Evolutionary conservation across 2,797 vertebrate species (phyloP).

Genomic region (Sebastes diaconus): DNA sequence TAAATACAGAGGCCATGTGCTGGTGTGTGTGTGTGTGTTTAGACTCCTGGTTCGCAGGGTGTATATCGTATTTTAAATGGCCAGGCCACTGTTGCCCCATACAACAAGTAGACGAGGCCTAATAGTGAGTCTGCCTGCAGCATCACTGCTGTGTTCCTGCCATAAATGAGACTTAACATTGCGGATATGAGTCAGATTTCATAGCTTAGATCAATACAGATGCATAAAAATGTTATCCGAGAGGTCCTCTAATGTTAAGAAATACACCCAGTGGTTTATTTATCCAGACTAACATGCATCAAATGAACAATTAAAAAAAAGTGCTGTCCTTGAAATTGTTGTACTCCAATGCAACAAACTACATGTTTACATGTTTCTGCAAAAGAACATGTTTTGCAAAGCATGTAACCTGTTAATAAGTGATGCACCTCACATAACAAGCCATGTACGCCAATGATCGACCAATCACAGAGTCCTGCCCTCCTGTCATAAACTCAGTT

Average conservation of each 20-base stretch:
- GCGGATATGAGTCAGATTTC: background rate
- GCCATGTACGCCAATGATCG: slow-evolving; percentile 18
- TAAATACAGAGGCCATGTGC: slow-evolving; percentile 71
- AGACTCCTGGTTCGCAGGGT: slow-evolving; percentile 15
- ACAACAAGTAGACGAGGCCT: slow-evolving; percentile 23
- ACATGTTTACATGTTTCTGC: background rate
- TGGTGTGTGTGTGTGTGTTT: slow-evolving; percentile 33
- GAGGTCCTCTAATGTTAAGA: background rate
- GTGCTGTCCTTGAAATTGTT: background rate
- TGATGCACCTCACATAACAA: slow-evolving; percentile 14
- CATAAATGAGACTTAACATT: background rate
- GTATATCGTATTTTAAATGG: slow-evolving; percentile 42
- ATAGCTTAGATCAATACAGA: background rate
- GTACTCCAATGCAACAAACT: background rate
- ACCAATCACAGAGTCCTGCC: background rate
- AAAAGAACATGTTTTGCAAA: background rate
- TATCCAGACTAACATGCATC: background rate
- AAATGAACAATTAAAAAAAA: background rate
- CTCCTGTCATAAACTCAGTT: slow-evolving; percentile 33
- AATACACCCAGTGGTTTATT: background rate
- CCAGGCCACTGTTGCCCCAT: slow-evolving; percentile 16
- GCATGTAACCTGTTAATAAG: slow-evolving; percentile 33
- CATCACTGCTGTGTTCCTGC: background rate
- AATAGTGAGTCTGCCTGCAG: background rate
- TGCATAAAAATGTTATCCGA: background rate